Base-by-base conservation (phyloP, 2,888 invertebrate genomes). In the Dryobotodes eremita region DNA sequence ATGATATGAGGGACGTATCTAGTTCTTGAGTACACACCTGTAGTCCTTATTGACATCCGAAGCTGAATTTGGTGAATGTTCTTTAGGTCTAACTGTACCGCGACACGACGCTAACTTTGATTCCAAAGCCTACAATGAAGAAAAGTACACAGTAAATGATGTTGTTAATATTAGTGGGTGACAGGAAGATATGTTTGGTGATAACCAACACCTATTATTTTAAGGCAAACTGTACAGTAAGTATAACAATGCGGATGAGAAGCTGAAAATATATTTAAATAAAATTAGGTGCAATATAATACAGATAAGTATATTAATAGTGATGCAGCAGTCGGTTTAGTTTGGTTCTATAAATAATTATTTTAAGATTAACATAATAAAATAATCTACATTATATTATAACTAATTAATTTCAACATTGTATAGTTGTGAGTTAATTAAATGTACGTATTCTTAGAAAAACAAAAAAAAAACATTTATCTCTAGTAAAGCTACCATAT, bases 71-170 rank as follows among this genome's bases (percentile, higher is more conserved):
- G 97, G 95, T 90, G 97, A 95, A 91, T 95, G 96, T 92, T 97
- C 97, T 94, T 96, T 96, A 95, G 97, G 97, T 96, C 96, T 97
- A 96, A 97, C 96, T 79, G 97, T 94, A 95, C 96, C 96, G 90
- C 97, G 97, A 97, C 97, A 97, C 92, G 97, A 97, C 89, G 97
- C 97, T 95, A 98, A 97, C 94, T 98, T 98, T 93, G 97, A 97
- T 97, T 98, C 98, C 97, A 98, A 97, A 92, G 97, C 97, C 98
- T 98, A 97, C 93, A 97, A 97, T 95, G 95, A 95, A 95, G 95
- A 96, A 96, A 96, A 96, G 93, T 95, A 94, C 94, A 95, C 91
- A 92, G 94, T 92, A 92, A 92, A 96, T 96, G 96, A 95, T 95
- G 95, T 94, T 94, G 95, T 94, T 94, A 93, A 93, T 94, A 96